Base-by-base conservation (phyloP, 2,113 vertebrate genomes). In the Phalacrocorax aristotelis region DNA sequence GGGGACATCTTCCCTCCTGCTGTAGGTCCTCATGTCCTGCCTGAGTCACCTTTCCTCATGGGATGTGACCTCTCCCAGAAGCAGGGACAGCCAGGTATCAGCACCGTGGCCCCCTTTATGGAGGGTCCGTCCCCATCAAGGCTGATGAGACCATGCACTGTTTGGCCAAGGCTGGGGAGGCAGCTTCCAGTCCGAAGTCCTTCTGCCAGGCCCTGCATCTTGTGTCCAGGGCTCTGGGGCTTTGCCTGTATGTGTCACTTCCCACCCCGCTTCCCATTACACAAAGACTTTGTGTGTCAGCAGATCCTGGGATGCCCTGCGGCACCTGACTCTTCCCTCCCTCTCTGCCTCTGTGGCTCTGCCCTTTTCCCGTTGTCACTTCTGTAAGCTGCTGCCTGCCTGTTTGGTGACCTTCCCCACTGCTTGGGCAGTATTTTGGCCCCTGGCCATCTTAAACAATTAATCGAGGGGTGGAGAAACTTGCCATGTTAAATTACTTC, bases 401-500 rank as follows among this genome's bases (percentile, higher is more conserved):
- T 96, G 84, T 42, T 82, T 3, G 8, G 36, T 97, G 97, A 97
- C 96, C 96, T 97, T 95, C 96, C 69, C 58, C 27, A 1, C 69
- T 27, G 82, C 75, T 77, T 5, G 70, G 93, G 81, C 93, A 94
- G 75, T 44, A 44, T 89, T 91, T 80, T 97, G 97, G 96, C 97
- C 93, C 34, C 87, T 40, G 94, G 97, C 97, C 96, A 97, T 85
- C 25, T 95, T 80, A 96, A 97, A 97, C 97, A 97, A 97, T 96
- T 96, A 97, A 96, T 95, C 78, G 92, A 74, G 95, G 97, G 95
- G 97, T 87, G 95, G 97, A 97, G 97, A 95, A 95, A 95, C 82
- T 94, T 44, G 96, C 94, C 93, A 93, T 91, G 95, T 89, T 95
- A 97, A 97, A 97, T 97, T 94, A 93, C 97, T 97, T 95, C 93